Evolutionary conservation across 1,140 invertebrate genomes (phyloP).

Genomic region (Probaryconus sp.): DNA sequence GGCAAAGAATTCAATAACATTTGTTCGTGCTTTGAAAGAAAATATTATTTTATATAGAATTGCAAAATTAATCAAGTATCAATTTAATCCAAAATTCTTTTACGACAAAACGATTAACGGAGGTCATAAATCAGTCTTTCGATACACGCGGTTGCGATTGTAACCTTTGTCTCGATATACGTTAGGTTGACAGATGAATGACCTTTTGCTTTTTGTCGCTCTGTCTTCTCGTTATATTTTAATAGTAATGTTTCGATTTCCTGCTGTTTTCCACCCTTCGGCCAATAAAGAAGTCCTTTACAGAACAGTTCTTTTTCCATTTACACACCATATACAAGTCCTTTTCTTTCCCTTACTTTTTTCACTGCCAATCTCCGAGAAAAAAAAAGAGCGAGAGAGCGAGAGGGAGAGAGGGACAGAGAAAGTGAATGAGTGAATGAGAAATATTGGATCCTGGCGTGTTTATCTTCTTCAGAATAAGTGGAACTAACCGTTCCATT

Average conservation of each 20-base stretch:
- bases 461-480: neutral
- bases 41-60: too few relatives aligned
- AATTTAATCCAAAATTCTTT: neutral
- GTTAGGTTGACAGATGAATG: neutral
- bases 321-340: neutral
- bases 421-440: too few relatives aligned
- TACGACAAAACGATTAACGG: too few relatives aligned
- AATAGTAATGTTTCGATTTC: neutral
- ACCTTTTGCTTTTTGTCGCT: neutral
- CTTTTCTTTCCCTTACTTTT: neutral
- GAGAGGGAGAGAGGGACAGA: too few relatives aligned
- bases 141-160: too few relatives aligned
- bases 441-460: neutral
- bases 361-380: too few relatives aligned
- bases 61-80: neutral
- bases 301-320: conserved; percentile 6
- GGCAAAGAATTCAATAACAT: too few relatives aligned
- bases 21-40: too few relatives aligned
- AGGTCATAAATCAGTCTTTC: too few relatives aligned
- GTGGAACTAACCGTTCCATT: neutral
- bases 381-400: too few relatives aligned
- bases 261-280: conserved; percentile 2
- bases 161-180: neutral
- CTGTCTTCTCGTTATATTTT: conserved; percentile 4
- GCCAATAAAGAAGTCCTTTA: conserved; percentile 3